Base-by-base conservation (phyloP, 2,888 invertebrate species). In the Dynastes tityus region DNA sequence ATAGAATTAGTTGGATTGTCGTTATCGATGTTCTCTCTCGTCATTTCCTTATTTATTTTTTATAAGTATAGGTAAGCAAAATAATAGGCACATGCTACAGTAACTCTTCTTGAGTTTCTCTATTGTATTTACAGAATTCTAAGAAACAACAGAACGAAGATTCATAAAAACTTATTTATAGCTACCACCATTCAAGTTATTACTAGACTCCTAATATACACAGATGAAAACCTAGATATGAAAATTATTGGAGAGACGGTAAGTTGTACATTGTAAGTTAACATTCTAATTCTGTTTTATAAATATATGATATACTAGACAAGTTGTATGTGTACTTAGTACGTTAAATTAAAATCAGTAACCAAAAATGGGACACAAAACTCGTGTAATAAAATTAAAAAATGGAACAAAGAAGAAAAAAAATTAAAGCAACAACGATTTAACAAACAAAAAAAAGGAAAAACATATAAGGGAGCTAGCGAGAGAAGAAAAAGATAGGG, bases 1-100 rank as follows among this genome's bases (percentile, higher is more conserved):
- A 88, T 98, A 87, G 98, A 98, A 89, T 93, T 94, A 81, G 91
- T 94, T 29, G 98, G 98, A 1, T 92, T 97, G 61, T 93, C 93
- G 77, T 87, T 95, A 8, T 98, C 98, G 0, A 89, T 97, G 4
- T 87, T 95, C 13, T 93, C 95, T 0, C 89, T 97, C 40, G 86
- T 94, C 13, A 87, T 95, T 27, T 96, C 97, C 0, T 90, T 98
- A 67, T 89, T 92, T 73, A 96, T 98, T 82, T 97, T 97, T 88
- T 93, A 92, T 83, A 92, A 93, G 83, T 97, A 95, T 89, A 93
- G 96, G 96, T 96, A 89, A 90, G 89, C 78, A 63, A 58, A 22
- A 68, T 11, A 22, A 27, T 16, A 55, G 1, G 9, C 22, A 64
- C 4, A n/a, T 58, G 9, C 6, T 64, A 40, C 29, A 29, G 13